phyloP scores from a whole-genome alignment of 2,888 invertebrate genomes.

The Diplolepis rosae region DNA sequence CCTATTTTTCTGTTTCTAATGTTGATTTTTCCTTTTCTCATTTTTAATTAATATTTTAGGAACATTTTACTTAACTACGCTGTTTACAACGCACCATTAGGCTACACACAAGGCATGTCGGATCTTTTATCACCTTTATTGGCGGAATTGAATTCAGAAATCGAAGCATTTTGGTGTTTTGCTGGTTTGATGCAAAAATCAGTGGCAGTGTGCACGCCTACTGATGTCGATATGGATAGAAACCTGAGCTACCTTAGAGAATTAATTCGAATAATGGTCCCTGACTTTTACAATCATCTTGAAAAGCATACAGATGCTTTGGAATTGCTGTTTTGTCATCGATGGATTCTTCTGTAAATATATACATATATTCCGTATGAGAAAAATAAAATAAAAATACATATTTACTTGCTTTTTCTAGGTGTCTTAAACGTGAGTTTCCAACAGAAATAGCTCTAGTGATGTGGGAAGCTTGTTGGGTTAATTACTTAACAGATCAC shows the following conservation, averaged over 20 bases:
- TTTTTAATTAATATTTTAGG: conserved; percentile 66
- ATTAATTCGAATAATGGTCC: conserved; percentile 90
- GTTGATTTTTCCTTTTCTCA: neutral
- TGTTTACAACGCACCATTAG: conserved; percentile 88
- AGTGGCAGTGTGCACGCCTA: conserved; percentile 95
- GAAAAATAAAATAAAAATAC: neutral
- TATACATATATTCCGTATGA: neutral
- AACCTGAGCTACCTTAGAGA: conserved; percentile 92
- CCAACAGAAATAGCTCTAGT: conserved; percentile 89
- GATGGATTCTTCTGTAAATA: conserved; percentile 92
- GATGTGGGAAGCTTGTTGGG: conserved; percentile 99
- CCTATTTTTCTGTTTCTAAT: too few relatives aligned
- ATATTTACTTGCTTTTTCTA: conserved; percentile 66
- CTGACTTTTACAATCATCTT: conserved; percentile 91
- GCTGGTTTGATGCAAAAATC: conserved; percentile 96
- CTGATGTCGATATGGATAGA: conserved; percentile 95
- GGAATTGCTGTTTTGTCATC: conserved; percentile 93
- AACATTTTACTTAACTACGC: conserved; percentile 96
- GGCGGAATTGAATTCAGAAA: conserved; percentile 94
- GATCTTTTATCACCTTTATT: conserved; percentile 94
- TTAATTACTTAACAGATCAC: conserved; percentile 95
- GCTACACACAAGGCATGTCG: conserved; percentile 97
- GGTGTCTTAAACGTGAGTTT: conserved; percentile 94
- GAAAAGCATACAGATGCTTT: conserved; percentile 89
- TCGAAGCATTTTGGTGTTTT: conserved; percentile 98